Base-by-base conservation (phyloP, 1,140 invertebrate genomes). In the Meloidogyne exigua region DNA sequence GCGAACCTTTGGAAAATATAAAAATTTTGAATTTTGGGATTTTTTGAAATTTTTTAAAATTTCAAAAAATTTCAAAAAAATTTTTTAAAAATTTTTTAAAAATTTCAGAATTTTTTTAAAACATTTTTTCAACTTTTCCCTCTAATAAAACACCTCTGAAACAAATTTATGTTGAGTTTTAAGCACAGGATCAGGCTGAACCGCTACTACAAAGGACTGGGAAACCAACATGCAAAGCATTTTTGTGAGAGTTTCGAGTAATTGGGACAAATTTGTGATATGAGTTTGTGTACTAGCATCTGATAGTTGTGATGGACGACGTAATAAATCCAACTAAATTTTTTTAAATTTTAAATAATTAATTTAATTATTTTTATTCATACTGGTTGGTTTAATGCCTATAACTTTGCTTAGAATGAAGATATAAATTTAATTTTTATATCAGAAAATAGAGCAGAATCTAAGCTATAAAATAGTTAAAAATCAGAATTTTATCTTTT, bases 131-230 rank as follows among this genome's bases (percentile, higher is more conserved):
- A 69, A 0, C 75, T 70, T 57, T 82, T 80, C 10, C 28, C 2
- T 44, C 18, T 7, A n/a, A n/a, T 9, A 36, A 0, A 21, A 10
- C 23, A 71, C 69, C 57, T 73, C 72, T n/a, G 72, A 7, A 57
- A 73, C 72, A 73, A 73, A 73, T 73, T 87, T 87, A 73, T 87
- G 86, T 70, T 87, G 85, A 12, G 86, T 87, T 73, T 87, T 87
- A 21, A 87, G 77, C 15, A 87, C 85, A 18, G 86, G 85, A 18
- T 87, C 86, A 4, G 85, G 85, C 66, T 87, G 85, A 57, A 85
- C 83, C 23, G 79, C 79, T 26, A 87, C 85, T 21, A 87, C 83
- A 75, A 87, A 87, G n/a, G 70, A 76, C 57, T 88, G 85, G 0
- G 85, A 87, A 13, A 87, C 85, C 12, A 87, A 71, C 78, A 88